Evolutionary conservation across 2,888 invertebrate species (phyloP).

Genomic region (Leucophenga maculata): DNA sequence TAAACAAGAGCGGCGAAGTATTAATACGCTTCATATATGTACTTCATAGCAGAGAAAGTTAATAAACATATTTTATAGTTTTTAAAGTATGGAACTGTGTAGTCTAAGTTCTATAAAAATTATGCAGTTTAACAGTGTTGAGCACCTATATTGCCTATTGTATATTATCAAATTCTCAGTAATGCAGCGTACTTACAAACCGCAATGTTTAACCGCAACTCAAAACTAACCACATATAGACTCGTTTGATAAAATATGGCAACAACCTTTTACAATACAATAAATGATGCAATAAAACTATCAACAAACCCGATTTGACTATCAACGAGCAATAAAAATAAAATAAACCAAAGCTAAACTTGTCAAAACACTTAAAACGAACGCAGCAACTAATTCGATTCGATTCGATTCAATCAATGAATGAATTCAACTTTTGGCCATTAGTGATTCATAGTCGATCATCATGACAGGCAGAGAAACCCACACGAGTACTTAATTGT

Average conservation of each 20-base stretch:
- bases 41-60: no score
- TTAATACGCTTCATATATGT: conserved; percentile 11
- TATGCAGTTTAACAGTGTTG: no score
- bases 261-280: conserved; percentile 21
- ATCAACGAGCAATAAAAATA: conserved; percentile 47
- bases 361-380: conserved; percentile 35
- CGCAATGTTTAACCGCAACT: no score
- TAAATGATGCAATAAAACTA: conserved; percentile 53
- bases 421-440: conserved; percentile 7
- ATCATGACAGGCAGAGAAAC: conserved; percentile 5
- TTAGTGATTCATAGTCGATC: not conserved
- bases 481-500: conserved; percentile 21
- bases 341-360: conserved; percentile 45
- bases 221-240: no score
- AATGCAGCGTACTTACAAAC: no score
- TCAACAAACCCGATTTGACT: conserved; percentile 43
- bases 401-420: conserved; percentile 41
- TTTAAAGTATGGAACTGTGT: no score
- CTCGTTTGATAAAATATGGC: conserved; percentile 4
- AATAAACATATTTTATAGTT: no score
- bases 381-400: not conserved
- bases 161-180: no score
- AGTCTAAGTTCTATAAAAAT: no score
- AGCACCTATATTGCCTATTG: no score
- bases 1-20: conserved; percentile 19